Evolutionary conservation across 2,888 invertebrate genomes (phyloP).

Genomic region (Limnephilus rhombicus): DNA sequence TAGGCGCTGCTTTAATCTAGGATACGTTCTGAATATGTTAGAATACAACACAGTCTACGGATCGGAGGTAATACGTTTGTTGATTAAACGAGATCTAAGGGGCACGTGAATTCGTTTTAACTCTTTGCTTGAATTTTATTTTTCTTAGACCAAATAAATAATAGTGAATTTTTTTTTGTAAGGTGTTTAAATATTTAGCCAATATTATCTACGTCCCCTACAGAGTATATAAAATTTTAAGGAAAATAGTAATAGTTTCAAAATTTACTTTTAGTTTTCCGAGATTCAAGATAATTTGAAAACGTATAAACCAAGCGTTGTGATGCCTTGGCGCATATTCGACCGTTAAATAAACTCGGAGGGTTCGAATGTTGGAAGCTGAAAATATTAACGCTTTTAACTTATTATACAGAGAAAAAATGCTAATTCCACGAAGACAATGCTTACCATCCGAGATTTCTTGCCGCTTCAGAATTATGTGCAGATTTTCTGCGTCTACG

Average conservation of each 20-base stretch:
- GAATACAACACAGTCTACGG: neutral
- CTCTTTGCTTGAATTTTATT: neutral
- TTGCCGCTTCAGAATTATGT: no score
- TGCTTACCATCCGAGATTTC: no score
- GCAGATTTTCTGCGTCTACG: no score
- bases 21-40: slow-evolving; percentile 37
- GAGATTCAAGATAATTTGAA: neutral
- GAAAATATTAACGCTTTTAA: no score
- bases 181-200: no score
- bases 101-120: neutral
- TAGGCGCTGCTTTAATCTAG: slow-evolving; percentile 36
- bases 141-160: neutral
- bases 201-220: neutral
- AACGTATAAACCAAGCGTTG: neutral
- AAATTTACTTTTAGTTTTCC: no score
- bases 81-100: neutral
- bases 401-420: no score
- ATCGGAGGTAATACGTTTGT: neutral
- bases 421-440: no score
- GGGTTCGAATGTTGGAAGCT: neutral
- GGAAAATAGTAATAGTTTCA: neutral
- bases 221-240: no score
- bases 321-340: neutral
- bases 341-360: neutral
- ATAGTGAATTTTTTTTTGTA: neutral